Percentiles rank a stretch among this genome's conserved stretches.
These are phyloP conservation scores for Eurypyga helias DNA, from an alignment of 2,113 vertebrate species.

Conservation along the genomic window DNA sequence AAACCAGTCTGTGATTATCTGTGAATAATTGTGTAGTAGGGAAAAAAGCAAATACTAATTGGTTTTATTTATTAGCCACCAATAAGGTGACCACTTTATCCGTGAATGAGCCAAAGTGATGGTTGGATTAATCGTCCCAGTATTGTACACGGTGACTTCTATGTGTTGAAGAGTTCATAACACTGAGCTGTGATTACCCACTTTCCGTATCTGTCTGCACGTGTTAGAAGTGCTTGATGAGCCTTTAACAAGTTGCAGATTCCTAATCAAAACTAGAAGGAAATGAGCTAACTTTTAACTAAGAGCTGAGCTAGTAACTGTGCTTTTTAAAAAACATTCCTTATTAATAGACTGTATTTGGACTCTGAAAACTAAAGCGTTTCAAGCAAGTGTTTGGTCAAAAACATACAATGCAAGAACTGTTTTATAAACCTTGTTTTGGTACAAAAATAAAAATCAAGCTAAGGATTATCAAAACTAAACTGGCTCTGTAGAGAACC, in stretches of 20 bases:
- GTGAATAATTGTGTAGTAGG: constrained; percentile 65
- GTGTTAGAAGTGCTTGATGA: background rate
- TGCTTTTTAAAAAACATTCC: background rate
- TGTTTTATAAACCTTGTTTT: background rate
- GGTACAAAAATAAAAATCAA: background rate
- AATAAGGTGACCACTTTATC: background rate
- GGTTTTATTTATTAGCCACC: constrained; percentile 70
- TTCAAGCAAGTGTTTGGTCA: background rate
- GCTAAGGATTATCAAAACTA: background rate
- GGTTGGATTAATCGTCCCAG: background rate
- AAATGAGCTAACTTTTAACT: background rate
- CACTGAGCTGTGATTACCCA: background rate
- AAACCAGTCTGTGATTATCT: too few relatives aligned
- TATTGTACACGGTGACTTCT: background rate
- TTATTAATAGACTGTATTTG: background rate
- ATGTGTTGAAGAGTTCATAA: background rate
- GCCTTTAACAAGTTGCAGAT: background rate
- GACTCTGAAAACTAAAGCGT: background rate
- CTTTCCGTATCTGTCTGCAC: background rate
- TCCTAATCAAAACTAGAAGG: background rate
- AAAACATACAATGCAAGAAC: background rate
- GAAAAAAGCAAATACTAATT: constrained; percentile 81
- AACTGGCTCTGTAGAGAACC: background rate
- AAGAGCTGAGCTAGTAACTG: background rate
- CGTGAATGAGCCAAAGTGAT: background rate